Evolutionary conservation across 1,140 invertebrate species (phyloP).

Genomic region (Epicauta chinensis): DNA sequence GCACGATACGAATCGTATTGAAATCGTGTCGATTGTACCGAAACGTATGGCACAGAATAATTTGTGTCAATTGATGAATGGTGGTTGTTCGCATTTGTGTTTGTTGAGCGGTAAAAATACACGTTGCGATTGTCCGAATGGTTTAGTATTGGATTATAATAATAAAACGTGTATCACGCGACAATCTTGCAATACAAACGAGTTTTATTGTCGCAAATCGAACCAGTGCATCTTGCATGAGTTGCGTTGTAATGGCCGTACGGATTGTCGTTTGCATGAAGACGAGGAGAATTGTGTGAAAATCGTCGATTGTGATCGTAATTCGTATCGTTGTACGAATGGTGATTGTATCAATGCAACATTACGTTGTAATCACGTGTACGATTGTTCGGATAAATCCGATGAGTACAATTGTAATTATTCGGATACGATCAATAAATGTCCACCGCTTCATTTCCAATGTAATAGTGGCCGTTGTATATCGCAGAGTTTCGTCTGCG

Average conservation of each 20-base stretch:
- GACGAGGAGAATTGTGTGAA: slow-evolving; percentile 59
- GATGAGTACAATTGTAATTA: slow-evolving; percentile 63
- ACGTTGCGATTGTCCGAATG: slow-evolving; percentile 55
- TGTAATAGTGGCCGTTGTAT: slow-evolving; percentile 60
- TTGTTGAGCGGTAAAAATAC: slow-evolving; percentile 37
- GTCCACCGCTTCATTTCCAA: slow-evolving; percentile 43
- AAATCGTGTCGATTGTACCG: slow-evolving; percentile 27
- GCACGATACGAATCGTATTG: slow-evolving; percentile 27
- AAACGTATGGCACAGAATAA: slow-evolving; percentile 41
- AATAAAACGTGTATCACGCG: slow-evolving; percentile 48
- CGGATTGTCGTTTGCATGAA: slow-evolving; percentile 59
- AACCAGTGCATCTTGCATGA: slow-evolving; percentile 55
- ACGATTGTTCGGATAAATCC: slow-evolving; percentile 68
- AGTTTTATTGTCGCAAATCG: slow-evolving; percentile 53
- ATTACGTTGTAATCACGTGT: slow-evolving; percentile 62
- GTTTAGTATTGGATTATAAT: slow-evolving; percentile 45
- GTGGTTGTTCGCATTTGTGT: slow-evolving; percentile 70
- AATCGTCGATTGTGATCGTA: slow-evolving; percentile 33
- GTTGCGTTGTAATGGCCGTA: slow-evolving; percentile 62
- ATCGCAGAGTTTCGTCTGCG: slow-evolving; percentile 56
- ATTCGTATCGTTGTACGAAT: slow-evolving; percentile 53
- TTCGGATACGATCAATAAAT: slow-evolving; percentile 22
- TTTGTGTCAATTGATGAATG: slow-evolving; percentile 56
- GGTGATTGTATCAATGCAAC: slow-evolving; percentile 44
- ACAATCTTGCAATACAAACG: slow-evolving; percentile 43